Evolutionary conservation across 2,113 vertebrate species (phyloP).

Genomic region (Corapipo altera): DNA sequence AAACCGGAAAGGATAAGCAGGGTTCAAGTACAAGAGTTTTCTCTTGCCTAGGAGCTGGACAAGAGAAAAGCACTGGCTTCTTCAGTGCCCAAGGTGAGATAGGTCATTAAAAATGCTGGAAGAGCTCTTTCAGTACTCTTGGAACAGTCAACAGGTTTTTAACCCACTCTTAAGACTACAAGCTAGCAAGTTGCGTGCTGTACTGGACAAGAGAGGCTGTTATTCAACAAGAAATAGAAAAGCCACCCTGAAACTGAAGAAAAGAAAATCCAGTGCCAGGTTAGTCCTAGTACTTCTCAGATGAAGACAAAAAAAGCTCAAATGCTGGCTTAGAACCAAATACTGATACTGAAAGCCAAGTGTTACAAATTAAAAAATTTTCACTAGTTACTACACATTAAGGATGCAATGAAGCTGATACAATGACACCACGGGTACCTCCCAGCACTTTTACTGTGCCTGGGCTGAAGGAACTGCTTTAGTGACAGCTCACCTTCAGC

Average conservation of each 20-base stretch:
- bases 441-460: fast-evolving
- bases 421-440: fast-evolving
- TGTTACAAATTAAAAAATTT: not conserved
- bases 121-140: not conserved
- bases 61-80: not conserved
- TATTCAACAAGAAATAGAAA: not conserved
- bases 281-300: not conserved
- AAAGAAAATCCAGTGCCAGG: not conserved
- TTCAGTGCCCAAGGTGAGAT: fast-evolving
- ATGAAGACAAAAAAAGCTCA: not conserved
- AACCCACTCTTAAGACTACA: not conserved
- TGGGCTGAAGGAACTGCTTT: not conserved
- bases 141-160: not conserved
- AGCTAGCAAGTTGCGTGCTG: not conserved
- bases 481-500: constrained; percentile 80
- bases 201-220: not conserved
- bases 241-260: not conserved
- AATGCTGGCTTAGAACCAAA: not conserved
- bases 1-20: not conserved
- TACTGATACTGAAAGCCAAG: not conserved
- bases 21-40: not conserved
- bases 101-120: not conserved
- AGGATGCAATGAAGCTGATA: not conserved
- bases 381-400: fast-evolving
- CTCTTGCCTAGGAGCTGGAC: not conserved